A percentile compares a stretch with the other conserved stretches of the same genome.
Evolutionary conservation across 2,888 invertebrate genomes (phyloP).

Genomic region (Diploptera punctata): DNA sequence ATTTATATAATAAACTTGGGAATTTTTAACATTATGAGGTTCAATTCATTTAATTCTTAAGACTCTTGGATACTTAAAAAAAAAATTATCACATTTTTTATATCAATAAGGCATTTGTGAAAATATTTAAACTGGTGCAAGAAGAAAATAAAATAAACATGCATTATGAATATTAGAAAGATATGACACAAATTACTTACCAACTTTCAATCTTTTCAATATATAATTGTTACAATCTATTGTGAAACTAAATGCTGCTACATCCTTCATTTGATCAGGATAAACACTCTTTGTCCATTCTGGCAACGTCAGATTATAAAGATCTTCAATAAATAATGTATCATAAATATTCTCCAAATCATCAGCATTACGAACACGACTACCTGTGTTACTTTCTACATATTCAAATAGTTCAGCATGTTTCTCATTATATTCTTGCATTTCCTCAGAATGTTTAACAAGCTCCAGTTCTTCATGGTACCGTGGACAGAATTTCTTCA

Average conservation of each 20-base stretch:
- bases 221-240: slow-evolving; percentile 53
- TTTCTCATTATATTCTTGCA: slow-evolving; percentile 61
- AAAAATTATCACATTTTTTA: no score
- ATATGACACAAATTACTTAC: no score
- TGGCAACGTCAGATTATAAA: slow-evolving; percentile 68
- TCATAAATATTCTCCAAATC: slow-evolving; percentile 69
- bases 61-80: no score
- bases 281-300: slow-evolving; percentile 71
- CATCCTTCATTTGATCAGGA: slow-evolving; percentile 67
- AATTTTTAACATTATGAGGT: no score
- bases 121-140: no score
- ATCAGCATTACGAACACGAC: slow-evolving; percentile 60
- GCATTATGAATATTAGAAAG: no score
- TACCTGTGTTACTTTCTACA: slow-evolving; percentile 69
- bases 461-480: slow-evolving; percentile 64
- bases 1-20: no score
- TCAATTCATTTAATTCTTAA: no score
- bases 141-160: no score
- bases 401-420: slow-evolving; percentile 70
- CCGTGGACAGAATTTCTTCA: slow-evolving; percentile 70
- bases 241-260: slow-evolving; percentile 66
- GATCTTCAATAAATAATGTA: slow-evolving; percentile 67
- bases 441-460: slow-evolving; percentile 60
- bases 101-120: no score
- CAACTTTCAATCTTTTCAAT: slow-evolving; percentile 55